phyloP scores from a whole-genome alignment of 2,888 invertebrate species.

The Dioctria linearis region DNA sequence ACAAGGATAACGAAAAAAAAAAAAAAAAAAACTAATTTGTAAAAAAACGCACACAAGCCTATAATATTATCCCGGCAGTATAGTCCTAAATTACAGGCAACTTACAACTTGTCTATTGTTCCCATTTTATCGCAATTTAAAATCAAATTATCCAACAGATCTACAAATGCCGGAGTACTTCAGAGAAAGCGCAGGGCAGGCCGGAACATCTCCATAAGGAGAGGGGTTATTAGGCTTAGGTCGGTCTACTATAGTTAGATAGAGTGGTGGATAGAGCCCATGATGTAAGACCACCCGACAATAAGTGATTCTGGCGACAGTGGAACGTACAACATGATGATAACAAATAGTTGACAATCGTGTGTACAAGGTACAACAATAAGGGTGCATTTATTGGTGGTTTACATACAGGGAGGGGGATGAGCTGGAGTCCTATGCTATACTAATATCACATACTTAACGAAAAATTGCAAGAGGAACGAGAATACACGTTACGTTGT shows the following conservation, averaged over 20 bases:
- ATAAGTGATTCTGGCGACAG: constrained; percentile 1
- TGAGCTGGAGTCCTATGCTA: not conserved
- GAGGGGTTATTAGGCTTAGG: not conserved
- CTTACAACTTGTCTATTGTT: constrained; percentile 49
- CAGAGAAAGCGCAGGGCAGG: constrained; percentile 1
- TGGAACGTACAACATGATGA: constrained; percentile 6
- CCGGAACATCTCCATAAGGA: not conserved
- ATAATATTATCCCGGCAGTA: not conserved
- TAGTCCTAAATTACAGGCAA: constrained; percentile 39
- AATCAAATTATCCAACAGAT: constrained; percentile 49
- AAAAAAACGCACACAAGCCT: not conserved
- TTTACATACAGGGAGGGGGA: not conserved
- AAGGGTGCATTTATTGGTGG: not conserved
- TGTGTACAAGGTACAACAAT: not conserved
- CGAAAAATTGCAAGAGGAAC: not conserved
- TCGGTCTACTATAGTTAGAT: too few relatives aligned
- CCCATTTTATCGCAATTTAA: constrained; percentile 51
- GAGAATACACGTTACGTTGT: not conserved
- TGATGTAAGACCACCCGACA: constrained; percentile 8
- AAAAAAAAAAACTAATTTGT: not conserved
- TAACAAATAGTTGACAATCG: constrained; percentile 47
- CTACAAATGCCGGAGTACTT: constrained; percentile 40
- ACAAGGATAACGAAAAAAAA: constrained; percentile 9
- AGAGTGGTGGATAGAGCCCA: not conserved
- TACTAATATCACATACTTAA: not conserved